Conservation (phyloP, 2,888 invertebrate species). For the Scaptomyza tumidula region DNA sequence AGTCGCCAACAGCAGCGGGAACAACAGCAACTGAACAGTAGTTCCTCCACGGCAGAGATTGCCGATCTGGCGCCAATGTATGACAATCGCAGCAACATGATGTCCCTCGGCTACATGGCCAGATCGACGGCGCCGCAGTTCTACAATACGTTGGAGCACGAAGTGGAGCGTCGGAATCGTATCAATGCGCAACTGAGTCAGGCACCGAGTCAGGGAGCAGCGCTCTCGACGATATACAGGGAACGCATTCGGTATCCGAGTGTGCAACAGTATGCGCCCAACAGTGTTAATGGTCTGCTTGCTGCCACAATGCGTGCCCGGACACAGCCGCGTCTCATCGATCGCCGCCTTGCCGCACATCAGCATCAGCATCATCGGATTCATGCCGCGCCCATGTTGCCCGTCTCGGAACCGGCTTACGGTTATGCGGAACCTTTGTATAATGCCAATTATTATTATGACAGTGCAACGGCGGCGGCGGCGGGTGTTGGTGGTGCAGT, state of each 20-base stretch:
- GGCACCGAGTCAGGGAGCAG: conserved; percentile 46
- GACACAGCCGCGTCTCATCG: conserved; percentile 82
- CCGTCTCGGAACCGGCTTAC: conserved; percentile 79
- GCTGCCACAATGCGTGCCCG: conserved; percentile 77
- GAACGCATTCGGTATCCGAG: conserved; percentile 81
- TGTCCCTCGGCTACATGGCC: conserved; percentile 79
- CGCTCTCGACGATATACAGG: conserved; percentile 83
- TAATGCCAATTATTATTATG: conserved; percentile 92
- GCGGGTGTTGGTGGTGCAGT: conserved; percentile 52
- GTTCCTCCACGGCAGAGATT: conserved; percentile 67
- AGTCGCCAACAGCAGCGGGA: conserved; percentile 41
- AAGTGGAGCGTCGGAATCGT: conserved; percentile 83
- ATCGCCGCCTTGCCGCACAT: conserved; percentile 75
- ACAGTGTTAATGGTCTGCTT: conserved; percentile 69
- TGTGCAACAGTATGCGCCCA: conserved; percentile 76
- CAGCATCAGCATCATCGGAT: conserved; percentile 79
- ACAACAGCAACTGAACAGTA: background rate
- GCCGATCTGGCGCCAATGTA: conserved; percentile 80
- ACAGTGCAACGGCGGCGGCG: conserved; percentile 85
- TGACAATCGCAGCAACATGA: conserved; percentile 82
- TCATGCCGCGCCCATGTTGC: conserved; percentile 70
- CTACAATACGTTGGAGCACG: conserved; percentile 82
- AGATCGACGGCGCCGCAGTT: conserved; percentile 74
- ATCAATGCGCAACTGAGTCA: conserved; percentile 83
- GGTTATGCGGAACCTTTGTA: conserved; percentile 89